These are phyloP conservation scores for Physella acuta DNA, from an alignment of 1,140 invertebrate species.

Conservation along the genomic window DNA sequence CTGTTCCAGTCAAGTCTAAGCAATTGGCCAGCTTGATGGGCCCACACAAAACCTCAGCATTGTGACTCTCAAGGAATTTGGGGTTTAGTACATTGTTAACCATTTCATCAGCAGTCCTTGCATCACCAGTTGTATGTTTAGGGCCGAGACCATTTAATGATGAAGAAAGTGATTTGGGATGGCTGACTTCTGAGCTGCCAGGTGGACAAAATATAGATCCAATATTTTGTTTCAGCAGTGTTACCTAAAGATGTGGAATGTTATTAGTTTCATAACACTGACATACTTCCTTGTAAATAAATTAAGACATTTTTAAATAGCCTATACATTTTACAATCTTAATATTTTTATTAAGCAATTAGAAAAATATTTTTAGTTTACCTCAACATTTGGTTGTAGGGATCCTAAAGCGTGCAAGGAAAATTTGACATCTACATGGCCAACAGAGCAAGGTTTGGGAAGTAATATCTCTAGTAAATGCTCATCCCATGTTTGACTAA, in stretches of 20 bases:
- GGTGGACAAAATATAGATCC: slow-evolving; percentile 32
- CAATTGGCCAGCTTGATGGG: slow-evolving; percentile 79
- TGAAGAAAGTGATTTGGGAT: not conserved
- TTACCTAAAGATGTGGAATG: slow-evolving; percentile 76
- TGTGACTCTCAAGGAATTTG: slow-evolving; percentile 80
- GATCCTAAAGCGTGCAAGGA: slow-evolving; percentile 74
- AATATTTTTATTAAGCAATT: no score
- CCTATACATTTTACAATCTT: no score
- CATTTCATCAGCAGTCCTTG: not conserved
- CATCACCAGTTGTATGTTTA: not conserved
- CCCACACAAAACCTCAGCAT: slow-evolving; percentile 86
- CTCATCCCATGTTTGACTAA: slow-evolving; percentile 77
- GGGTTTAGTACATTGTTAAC: slow-evolving; percentile 57
- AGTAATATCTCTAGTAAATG: slow-evolving; percentile 87
- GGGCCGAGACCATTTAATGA: no score
- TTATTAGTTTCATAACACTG: no score
- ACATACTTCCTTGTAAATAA: not conserved
- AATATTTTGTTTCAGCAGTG: slow-evolving; percentile 77
- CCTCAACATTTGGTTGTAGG: slow-evolving; percentile 63
- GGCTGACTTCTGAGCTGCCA: slow-evolving; percentile 7
- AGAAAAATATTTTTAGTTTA: not conserved
- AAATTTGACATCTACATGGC: slow-evolving; percentile 86
- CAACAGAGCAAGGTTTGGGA: slow-evolving; percentile 71
- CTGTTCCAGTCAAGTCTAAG: slow-evolving; percentile 80
- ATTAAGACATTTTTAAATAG: no score